Conservation (phyloP, 2,113 vertebrate species). For the Alectura lathami region DNA sequence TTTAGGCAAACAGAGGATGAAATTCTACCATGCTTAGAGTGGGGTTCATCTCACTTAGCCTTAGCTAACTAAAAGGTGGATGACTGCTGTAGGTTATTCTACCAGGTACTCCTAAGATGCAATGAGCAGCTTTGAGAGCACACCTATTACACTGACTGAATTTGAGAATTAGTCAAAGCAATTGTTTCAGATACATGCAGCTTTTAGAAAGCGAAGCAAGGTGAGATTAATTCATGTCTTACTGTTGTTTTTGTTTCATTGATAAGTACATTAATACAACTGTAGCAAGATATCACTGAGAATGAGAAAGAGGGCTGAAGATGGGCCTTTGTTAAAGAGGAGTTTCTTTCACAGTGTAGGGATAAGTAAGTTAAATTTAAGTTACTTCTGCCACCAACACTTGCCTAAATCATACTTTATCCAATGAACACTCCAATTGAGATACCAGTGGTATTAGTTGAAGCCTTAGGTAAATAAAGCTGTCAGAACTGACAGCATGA, state of each 20-base stretch:
- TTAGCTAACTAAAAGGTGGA: background rate
- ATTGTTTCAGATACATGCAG: background rate
- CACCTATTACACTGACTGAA: background rate
- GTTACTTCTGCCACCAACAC: background rate
- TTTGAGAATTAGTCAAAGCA: background rate
- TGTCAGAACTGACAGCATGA: background rate
- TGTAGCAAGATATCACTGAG: background rate
- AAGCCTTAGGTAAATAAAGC: background rate
- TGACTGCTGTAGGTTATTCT: background rate
- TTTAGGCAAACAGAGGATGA: background rate
- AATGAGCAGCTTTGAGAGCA: background rate
- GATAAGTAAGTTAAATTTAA: background rate
- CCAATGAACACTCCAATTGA: background rate
- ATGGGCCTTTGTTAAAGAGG: background rate
- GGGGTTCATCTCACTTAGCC: background rate
- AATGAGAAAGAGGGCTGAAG: background rate
- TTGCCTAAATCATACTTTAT: background rate
- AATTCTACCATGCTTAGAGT: background rate
- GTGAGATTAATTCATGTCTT: background rate
- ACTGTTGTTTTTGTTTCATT: background rate
- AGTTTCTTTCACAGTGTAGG: background rate
- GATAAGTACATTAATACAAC: background rate
- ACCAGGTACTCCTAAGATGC: background rate
- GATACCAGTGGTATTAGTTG: background rate
- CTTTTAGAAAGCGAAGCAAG: background rate